Conservation (phyloP, 2,888 invertebrate genomes). For the Platycnemis pennipes region DNA sequence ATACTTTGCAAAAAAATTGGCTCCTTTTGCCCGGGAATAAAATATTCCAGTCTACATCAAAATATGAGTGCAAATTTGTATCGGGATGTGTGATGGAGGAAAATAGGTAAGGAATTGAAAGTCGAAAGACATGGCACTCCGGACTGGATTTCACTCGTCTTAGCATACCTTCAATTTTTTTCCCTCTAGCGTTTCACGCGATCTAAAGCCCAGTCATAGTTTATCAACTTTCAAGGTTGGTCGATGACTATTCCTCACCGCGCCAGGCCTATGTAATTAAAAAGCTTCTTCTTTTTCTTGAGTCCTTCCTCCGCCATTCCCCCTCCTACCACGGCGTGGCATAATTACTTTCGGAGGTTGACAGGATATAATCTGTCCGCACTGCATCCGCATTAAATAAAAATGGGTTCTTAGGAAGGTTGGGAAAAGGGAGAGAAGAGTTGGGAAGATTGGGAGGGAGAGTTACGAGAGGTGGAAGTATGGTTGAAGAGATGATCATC, state of each 20-base stretch:
- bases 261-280: conserved; percentile 54
- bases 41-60: too few relatives aligned
- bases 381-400: conserved; percentile 51
- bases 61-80: too few relatives aligned
- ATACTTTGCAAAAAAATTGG: too few relatives aligned
- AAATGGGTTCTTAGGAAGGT: background rate
- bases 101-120: too few relatives aligned
- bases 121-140: too few relatives aligned
- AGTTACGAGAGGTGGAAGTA: background rate
- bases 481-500: background rate
- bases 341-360: conserved; percentile 54
- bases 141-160: background rate
- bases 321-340: background rate
- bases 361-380: conserved; percentile 50
- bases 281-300: conserved; percentile 27
- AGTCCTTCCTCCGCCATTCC: background rate
- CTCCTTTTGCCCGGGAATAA: too few relatives aligned
- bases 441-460: background rate
- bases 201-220: background rate
- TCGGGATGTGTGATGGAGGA: too few relatives aligned
- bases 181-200: conserved; percentile 40
- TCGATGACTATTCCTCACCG: conserved; percentile 16
- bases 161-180: background rate
- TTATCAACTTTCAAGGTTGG: conserved; percentile 37
- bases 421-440: background rate